A percentile compares a stretch with the other conserved stretches of the same genome.
Evolutionary conservation across 2,113 vertebrate species (phyloP).

Genomic region (Rhodinocichla rosea): DNA sequence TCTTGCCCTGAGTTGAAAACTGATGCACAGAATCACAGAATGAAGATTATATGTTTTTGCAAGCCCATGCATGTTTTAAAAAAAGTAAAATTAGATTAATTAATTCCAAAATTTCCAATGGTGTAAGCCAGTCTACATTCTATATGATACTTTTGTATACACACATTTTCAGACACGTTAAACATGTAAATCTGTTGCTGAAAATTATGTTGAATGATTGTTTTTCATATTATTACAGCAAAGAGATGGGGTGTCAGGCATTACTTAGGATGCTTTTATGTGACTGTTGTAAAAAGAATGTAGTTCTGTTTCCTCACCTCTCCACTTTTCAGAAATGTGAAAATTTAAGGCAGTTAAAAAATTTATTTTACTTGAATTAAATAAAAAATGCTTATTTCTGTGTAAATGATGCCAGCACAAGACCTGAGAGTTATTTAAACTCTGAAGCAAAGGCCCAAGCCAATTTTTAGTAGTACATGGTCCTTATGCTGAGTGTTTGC

Average conservation of each 20-base stretch:
- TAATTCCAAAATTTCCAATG: background rate
- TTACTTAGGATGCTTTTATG: background rate
- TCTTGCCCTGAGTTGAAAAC: background rate
- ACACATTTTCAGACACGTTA: background rate
- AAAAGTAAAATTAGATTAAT: background rate
- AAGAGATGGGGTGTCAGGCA: background rate
- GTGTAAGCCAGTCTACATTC: background rate
- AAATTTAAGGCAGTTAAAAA: background rate
- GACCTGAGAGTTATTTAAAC: background rate
- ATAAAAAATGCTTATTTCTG: background rate
- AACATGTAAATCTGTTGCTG: background rate
- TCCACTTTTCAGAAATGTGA: background rate
- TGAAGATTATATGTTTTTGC: background rate
- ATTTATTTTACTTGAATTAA: background rate
- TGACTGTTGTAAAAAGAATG: background rate
- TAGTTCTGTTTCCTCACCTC: background rate
- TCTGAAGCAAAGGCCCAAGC: background rate
- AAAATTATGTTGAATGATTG: background rate
- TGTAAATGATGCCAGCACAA: background rate
- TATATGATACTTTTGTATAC: background rate
- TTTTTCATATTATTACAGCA: background rate
- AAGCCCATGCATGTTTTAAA: fast-evolving
- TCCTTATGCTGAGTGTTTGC: background rate
- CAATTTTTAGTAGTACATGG: background rate
- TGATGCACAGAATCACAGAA: background rate